Evolutionary conservation across 1,140 invertebrate species (phyloP).

Genomic region (Drosophila ercepeae): DNA sequence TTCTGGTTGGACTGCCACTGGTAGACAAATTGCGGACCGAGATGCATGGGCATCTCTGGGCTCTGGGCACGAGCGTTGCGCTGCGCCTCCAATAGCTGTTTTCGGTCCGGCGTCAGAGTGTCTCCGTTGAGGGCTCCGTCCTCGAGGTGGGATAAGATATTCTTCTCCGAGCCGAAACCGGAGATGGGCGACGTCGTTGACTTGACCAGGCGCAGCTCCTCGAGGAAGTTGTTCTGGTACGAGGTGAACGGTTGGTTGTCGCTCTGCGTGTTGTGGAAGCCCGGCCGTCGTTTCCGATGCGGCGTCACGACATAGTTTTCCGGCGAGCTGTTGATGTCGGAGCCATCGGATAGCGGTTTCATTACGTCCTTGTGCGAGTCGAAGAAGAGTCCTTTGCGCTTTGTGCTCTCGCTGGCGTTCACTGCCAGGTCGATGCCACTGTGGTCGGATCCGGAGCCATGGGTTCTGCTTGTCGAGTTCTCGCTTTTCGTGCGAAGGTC

Average conservation of each 20-base stretch:
- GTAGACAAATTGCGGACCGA: constrained; percentile 73
- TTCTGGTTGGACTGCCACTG: constrained; percentile 81
- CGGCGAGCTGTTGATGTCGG: constrained; percentile 87
- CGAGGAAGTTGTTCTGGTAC: constrained; percentile 89
- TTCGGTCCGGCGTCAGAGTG: constrained; percentile 61
- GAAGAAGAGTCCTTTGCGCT: constrained; percentile 88
- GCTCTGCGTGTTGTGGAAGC: constrained; percentile 92
- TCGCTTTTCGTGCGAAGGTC: constrained; percentile 84
- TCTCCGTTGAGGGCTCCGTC: constrained; percentile 63
- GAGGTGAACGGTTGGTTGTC: constrained; percentile 94
- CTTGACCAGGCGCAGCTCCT: constrained; percentile 85
- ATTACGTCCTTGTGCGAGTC: constrained; percentile 86
- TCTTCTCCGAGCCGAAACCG: constrained; percentile 70
- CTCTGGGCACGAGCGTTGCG: constrained; percentile 66
- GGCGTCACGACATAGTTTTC: constrained; percentile 93
- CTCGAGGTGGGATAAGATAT: constrained; percentile 66
- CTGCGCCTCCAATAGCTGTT: constrained; percentile 60
- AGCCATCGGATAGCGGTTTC: constrained; percentile 87
- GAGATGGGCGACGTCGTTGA: constrained; percentile 80
- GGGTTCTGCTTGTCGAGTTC: constrained; percentile 62
- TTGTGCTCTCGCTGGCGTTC: constrained; percentile 84
- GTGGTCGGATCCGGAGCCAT: constrained; percentile 55
- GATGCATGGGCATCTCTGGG: constrained; percentile 68
- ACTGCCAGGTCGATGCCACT: constrained; percentile 62
- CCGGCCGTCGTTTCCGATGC: constrained; percentile 91